Evolutionary conservation across 2,113 vertebrate genomes (phyloP).

Genomic region (Calyptommatus sinebrachiatus): DNA sequence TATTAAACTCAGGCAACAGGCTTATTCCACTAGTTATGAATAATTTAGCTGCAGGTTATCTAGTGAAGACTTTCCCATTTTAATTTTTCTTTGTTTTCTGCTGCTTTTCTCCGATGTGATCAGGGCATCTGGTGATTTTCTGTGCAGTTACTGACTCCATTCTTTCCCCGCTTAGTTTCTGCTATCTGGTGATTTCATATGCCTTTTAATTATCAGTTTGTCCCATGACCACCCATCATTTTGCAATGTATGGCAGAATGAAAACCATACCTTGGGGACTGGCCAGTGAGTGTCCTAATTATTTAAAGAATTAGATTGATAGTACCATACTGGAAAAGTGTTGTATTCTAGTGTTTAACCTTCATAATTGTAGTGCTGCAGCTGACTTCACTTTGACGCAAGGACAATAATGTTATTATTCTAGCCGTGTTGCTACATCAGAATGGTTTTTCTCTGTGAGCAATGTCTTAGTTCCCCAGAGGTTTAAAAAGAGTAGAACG

Average conservation of each 20-base stretch:
- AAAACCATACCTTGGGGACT: conserved; percentile 12
- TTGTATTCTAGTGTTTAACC: not conserved
- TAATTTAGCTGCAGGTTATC: not conserved
- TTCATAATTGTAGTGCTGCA: not conserved
- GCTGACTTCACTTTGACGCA: not conserved
- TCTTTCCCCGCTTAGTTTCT: not conserved
- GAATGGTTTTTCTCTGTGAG: not conserved
- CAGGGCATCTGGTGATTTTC: not conserved
- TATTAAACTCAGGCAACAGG: too few relatives aligned
- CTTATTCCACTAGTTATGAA: not conserved
- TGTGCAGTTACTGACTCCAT: not conserved
- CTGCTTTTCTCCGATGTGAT: not conserved
- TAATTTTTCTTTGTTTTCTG: not conserved
- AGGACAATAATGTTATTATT: not conserved
- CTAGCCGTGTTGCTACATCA: not conserved
- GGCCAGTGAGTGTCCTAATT: conserved; percentile 6
- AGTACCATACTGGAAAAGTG: not conserved
- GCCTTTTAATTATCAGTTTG: not conserved
- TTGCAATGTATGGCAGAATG: not conserved
- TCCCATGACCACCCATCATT: conserved; percentile 7
- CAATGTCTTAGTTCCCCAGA: not conserved
- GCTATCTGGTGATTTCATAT: not conserved
- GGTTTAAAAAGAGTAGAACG: not conserved
- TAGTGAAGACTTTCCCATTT: not conserved
- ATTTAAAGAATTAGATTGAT: conserved; percentile 11